Percentiles rank a stretch among this genome's conserved stretches.
These are phyloP conservation scores for Brachionus angularis DNA, from an alignment of 1,140 invertebrate genomes.

Conservation along the genomic window DNA sequence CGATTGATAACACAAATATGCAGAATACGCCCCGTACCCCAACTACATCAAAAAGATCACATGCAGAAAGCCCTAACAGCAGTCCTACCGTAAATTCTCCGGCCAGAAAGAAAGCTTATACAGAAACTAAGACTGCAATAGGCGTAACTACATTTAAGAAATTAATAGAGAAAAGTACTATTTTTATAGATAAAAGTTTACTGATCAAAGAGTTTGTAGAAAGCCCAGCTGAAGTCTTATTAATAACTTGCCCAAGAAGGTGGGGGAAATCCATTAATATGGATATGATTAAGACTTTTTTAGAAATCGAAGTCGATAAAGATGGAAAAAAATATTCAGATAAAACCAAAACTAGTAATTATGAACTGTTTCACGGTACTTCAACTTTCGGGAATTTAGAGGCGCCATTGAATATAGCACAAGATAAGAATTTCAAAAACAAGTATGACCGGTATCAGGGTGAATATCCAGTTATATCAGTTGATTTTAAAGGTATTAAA, in stretches of 20 bases:
- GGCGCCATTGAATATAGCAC: slow-evolving; percentile 1
- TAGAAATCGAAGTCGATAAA: too few species aligned
- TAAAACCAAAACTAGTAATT: too few species aligned
- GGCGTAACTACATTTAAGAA: slow-evolving; percentile 20
- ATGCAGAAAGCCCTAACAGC: slow-evolving; percentile 17
- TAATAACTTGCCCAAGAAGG: too few species aligned
- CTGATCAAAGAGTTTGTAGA: slow-evolving; percentile 41
- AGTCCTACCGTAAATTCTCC: slow-evolving; percentile 21
- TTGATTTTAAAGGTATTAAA: slow-evolving; percentile 29
- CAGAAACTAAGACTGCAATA: slow-evolving; percentile 37
- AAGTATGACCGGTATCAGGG: slow-evolving; percentile 8
- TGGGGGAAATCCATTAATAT: too few species aligned
- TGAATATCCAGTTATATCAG: slow-evolving; percentile 30
- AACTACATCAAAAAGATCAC: slow-evolving; percentile 13
- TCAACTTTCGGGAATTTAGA: slow-evolving; percentile 29
- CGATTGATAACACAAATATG: too few species aligned
- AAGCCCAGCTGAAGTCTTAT: too few species aligned
- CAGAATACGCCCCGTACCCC: slow-evolving; percentile 4
- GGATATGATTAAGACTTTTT: too few species aligned
- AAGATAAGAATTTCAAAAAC: slow-evolving; percentile 17
- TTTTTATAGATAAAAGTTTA: slow-evolving; percentile 40
- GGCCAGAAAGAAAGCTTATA: slow-evolving; percentile 1
- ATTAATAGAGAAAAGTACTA: slow-evolving; percentile 20
- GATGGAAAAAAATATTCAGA: too few species aligned
- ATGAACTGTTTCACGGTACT: too few species aligned